Base-by-base conservation (phyloP, 2,888 invertebrate species). In the Ernsta delagoae region DNA sequence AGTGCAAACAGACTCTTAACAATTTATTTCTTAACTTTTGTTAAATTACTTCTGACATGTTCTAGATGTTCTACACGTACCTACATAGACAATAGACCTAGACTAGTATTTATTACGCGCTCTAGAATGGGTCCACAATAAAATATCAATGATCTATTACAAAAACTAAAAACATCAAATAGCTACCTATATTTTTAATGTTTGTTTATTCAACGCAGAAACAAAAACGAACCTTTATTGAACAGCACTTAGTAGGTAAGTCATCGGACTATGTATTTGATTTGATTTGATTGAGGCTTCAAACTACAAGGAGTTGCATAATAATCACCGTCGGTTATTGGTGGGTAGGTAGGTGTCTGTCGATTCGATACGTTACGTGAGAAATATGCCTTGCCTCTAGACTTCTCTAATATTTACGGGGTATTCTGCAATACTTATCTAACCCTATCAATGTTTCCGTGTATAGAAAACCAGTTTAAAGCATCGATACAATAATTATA, bases 1-100 rank as follows among this genome's bases (percentile, higher is more conserved):
- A 81, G 78, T 77, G 75, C 72, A 24, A 24, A 24, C 24, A 24
- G 24, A 24, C 24, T 1, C 24, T 24, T 3, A 24, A 24, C 3
- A 24, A 24, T 1, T 1, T 1, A 24, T 1, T 1, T 24, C 24
- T 24, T 24, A 24, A 24, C 24, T 24, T 24, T 3, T 24, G 24
- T 24, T 3, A 24, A 24, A 24, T 1, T 24, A 24, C 3, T 24
- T 24, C 24, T 24, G 24, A 24, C 1, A 24, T n/a, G n/a, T n/a
- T n/a, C 1, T 24, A 3, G 3, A 24, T 24, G 24, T 24, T 24
- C 24, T 24, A 24, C 24, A 24, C 24, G 24, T 24, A 24, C 24
- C 24, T 3, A n/a, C n/a, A n/a, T n/a, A n/a, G n/a, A n/a, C n/a
- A n/a, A n/a, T n/a, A n/a, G n/a, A n/a, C n/a, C n/a, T n/a, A n/a